These are phyloP conservation scores for Oreochromis tanganicae DNA, from an alignment of 2,113 vertebrate species.

Conservation along the genomic window DNA sequence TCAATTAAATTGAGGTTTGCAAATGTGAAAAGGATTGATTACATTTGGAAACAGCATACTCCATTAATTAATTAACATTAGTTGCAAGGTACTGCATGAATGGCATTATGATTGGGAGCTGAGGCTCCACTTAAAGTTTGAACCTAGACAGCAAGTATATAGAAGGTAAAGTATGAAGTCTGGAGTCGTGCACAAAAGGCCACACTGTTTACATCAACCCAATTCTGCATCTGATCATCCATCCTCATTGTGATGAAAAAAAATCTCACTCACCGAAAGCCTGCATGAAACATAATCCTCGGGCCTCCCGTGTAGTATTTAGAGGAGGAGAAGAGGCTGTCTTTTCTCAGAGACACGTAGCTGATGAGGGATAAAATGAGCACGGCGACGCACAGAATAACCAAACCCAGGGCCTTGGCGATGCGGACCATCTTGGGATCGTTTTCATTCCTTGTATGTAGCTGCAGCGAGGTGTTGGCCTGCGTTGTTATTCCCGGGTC, in stretches of 20 bases:
- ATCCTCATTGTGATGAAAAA: not conserved
- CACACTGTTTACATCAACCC: not conserved
- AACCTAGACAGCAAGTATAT: not conserved
- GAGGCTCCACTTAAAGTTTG: not conserved
- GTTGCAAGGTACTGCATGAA: not conserved
- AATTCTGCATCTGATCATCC: not conserved
- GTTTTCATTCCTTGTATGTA: slow-evolving; percentile 45
- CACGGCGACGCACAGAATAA: slow-evolving; percentile 90
- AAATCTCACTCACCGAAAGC: slow-evolving; percentile 84
- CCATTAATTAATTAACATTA: not conserved
- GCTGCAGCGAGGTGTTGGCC: slow-evolving; percentile 33
- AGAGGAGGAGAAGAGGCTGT: slow-evolving; percentile 86
- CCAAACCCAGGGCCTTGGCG: slow-evolving; percentile 88
- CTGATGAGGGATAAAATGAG: slow-evolving; percentile 94
- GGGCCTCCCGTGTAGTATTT: slow-evolving; percentile 86
- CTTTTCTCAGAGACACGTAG: slow-evolving; percentile 93
- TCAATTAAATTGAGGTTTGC: not conserved
- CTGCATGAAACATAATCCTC: slow-evolving; percentile 92
- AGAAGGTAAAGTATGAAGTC: not conserved
- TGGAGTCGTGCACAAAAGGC: not conserved
- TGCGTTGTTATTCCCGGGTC: slow-evolving; percentile 13
- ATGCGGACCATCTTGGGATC: slow-evolving; percentile 89
- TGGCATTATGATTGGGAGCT: not conserved
- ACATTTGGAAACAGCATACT: not conserved
- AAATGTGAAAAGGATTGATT: not conserved